These are phyloP conservation scores for Parazoanthus atlanticus DNA, from an alignment of 92 coral and sea anemone genomes.

Conservation along the genomic window DNA sequence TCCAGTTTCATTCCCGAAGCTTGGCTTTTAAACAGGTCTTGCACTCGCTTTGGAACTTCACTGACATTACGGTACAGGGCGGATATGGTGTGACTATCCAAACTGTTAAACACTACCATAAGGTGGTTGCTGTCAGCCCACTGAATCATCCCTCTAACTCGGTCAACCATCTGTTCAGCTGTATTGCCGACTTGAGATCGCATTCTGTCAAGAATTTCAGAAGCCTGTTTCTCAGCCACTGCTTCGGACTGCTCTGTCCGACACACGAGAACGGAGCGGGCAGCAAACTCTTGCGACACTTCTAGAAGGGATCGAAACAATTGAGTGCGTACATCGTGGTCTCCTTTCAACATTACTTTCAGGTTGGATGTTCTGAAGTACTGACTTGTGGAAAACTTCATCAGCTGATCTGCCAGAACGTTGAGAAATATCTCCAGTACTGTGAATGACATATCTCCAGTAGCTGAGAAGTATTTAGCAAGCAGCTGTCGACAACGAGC, in stretches of 20 bases:
- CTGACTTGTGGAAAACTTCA: constrained; percentile 86
- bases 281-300: constrained; percentile 90
- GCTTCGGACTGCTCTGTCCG: constrained; percentile 75
- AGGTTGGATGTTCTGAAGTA: constrained; percentile 77
- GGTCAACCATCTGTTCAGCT: constrained; percentile 82
- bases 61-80: constrained; percentile 80
- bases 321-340: constrained; percentile 79
- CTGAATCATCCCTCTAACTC: constrained; percentile 93
- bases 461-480: constrained; percentile 68
- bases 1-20: constrained; percentile 73
- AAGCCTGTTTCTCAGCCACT: constrained; percentile 65
- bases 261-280: constrained; percentile 85
- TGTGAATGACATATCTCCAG: constrained; percentile 76
- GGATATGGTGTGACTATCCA: constrained; percentile 73
- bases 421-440: constrained; percentile 76
- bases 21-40: constrained; percentile 76
- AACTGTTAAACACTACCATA: constrained; percentile 80
- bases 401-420: constrained; percentile 93
- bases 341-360: constrained; percentile 67
- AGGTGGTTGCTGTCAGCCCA: constrained; percentile 95
- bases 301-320: constrained; percentile 88
- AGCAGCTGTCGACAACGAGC: constrained; percentile 66
- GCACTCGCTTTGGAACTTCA: constrained; percentile 73
- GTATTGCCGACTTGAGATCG: constrained; percentile 49
- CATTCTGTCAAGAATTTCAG: constrained; percentile 64